Evolutionary conservation across 2,797 vertebrate species (phyloP).

Genomic region (Argentina silus): DNA sequence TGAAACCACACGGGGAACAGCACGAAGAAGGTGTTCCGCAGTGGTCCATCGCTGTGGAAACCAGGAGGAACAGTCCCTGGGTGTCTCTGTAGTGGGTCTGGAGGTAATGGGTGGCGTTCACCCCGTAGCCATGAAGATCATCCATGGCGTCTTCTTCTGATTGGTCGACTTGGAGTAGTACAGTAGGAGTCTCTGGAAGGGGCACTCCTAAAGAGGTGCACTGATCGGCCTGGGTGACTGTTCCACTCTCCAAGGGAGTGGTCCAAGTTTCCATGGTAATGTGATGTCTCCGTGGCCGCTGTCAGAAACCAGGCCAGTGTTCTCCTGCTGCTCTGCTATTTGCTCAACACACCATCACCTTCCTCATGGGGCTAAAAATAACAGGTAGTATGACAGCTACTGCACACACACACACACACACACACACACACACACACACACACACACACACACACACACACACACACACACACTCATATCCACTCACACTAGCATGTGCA

Average conservation of each 20-base stretch:
- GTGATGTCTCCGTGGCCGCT: conserved; percentile 2
- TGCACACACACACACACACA: too few species aligned
- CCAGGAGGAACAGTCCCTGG: conserved; percentile 83
- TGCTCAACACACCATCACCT: conserved; percentile 3
- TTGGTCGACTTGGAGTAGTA: background rate
- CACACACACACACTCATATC: too few species aligned
- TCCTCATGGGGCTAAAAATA: conserved; percentile 13
- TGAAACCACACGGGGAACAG: conserved; percentile 89
- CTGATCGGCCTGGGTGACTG: background rate
- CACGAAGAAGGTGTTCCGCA: conserved; percentile 81
- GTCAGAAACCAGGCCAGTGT: background rate
- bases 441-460: too few species aligned
- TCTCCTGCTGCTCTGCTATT: background rate
- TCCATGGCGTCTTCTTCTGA: conserved; percentile 67
- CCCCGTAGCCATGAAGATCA: conserved; percentile 73
- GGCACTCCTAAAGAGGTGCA: background rate
- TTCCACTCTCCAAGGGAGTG: background rate
- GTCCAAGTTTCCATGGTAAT: conserved; percentile 2
- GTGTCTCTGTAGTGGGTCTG: conserved; percentile 77
- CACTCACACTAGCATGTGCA: too few species aligned
- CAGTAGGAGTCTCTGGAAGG: background rate
- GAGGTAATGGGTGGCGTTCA: conserved; percentile 76
- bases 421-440: too few species aligned
- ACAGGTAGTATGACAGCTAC: background rate
- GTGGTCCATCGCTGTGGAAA: conserved; percentile 78